phyloP scores from a whole-genome alignment of 1,140 invertebrate species.

The Drosophila sulfurigaster region DNA sequence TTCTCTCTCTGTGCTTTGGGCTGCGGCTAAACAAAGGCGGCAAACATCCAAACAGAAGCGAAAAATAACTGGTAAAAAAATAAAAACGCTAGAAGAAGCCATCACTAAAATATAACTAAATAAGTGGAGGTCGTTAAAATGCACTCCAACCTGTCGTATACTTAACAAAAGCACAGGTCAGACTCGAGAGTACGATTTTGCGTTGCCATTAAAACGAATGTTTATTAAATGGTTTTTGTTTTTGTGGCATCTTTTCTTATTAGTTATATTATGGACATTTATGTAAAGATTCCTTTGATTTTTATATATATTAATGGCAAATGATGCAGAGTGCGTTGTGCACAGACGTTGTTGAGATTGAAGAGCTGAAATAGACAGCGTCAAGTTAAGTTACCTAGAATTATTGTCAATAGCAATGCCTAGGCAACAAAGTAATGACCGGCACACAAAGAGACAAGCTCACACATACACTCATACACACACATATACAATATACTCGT shows the following conservation, averaged over 20 bases:
- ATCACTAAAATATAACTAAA: slow-evolving; percentile 40
- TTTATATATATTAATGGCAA: slow-evolving; percentile 11
- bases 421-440: slow-evolving; percentile 78
- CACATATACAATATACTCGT: slow-evolving; percentile 12
- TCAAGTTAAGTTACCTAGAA: slow-evolving; percentile 63
- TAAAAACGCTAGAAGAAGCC: slow-evolving; percentile 1
- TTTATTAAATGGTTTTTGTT: slow-evolving; percentile 19
- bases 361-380: slow-evolving; percentile 42
- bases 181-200: not conserved
- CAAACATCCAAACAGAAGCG: slow-evolving; percentile 24
- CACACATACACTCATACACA: slow-evolving; percentile 17
- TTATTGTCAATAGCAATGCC: slow-evolving; percentile 76
- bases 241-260: not conserved
- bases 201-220: slow-evolving; percentile 12
- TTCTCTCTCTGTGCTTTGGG: slow-evolving; percentile 12
- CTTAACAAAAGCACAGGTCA: slow-evolving; percentile 12
- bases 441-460: slow-evolving; percentile 25
- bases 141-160: slow-evolving; percentile 9
- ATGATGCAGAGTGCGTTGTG: not conserved
- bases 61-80: slow-evolving; percentile 12
- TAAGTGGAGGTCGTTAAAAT: slow-evolving; percentile 14
- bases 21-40: slow-evolving; percentile 27
- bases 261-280: slow-evolving; percentile 9
- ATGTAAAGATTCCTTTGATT: slow-evolving; percentile 1
- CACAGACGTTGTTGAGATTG: slow-evolving; percentile 42